A percentile compares a stretch with the other conserved stretches of the same genome.
Evolutionary conservation across 2,888 invertebrate genomes (phyloP).

Genomic region (Torymus auratus): DNA sequence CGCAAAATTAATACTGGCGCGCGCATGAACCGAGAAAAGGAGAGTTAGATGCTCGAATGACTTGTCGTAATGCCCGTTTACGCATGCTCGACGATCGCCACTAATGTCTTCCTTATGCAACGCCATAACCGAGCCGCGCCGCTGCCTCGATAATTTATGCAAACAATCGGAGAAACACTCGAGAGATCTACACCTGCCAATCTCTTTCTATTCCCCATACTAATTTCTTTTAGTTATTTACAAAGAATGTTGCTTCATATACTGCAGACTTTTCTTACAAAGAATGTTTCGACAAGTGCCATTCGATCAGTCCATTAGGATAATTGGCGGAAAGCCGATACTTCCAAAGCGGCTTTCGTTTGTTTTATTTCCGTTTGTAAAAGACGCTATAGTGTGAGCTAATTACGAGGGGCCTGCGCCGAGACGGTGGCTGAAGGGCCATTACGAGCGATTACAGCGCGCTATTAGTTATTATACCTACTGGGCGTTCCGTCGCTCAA

Average conservation of each 20-base stretch:
- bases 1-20: constrained; percentile 69
- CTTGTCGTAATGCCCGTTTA: constrained; percentile 32
- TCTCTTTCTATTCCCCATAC: too few species aligned
- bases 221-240: too few species aligned
- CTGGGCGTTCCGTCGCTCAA: constrained; percentile 65
- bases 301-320: constrained; percentile 38
- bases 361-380: constrained; percentile 1
- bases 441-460: constrained; percentile 73
- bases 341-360: constrained; percentile 2
- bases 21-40: constrained; percentile 19
- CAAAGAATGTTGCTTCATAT: too few species aligned
- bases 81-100: constrained; percentile 1
- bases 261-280: too few species aligned
- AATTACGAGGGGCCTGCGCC: constrained; percentile 65
- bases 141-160: constrained; percentile 13
- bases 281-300: background rate
- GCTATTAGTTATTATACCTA: constrained; percentile 71
- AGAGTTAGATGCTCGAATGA: constrained; percentile 2
- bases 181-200: background rate
- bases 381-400: constrained; percentile 59
- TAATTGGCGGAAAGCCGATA: constrained; percentile 17
- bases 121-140: background rate
- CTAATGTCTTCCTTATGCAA: constrained; percentile 45
- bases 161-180: constrained; percentile 18
- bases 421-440: constrained; percentile 63